A percentile compares a stretch with the other conserved stretches of the same genome.
phyloP scores from a whole-genome alignment of 2,888 invertebrate species.

The Chesias legatella region DNA sequence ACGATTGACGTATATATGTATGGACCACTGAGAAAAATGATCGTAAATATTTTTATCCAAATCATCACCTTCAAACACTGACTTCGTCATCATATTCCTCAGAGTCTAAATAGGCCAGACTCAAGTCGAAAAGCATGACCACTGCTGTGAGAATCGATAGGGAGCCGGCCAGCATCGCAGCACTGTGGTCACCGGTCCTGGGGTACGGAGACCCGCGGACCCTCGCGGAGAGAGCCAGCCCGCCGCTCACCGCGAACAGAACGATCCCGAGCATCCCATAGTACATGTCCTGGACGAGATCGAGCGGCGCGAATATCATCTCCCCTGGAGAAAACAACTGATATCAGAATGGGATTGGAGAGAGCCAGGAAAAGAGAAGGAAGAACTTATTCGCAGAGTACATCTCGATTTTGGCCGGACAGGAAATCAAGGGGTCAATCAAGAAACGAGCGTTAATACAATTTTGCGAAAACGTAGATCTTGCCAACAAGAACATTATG shows the following conservation, averaged over 20 bases:
- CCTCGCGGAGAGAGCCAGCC: conserved; percentile 51
- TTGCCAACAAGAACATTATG: too few species aligned
- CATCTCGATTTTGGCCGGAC: too few species aligned
- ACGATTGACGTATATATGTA: too few species aligned
- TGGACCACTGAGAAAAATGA: too few species aligned
- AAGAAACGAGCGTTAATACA: too few species aligned
- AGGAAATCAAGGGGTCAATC: too few species aligned
- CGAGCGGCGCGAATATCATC: conserved; percentile 66
- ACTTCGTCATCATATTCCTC: conserved; percentile 68
- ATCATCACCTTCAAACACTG: conserved; percentile 54
- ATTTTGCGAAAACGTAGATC: too few species aligned
- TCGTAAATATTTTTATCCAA: conserved; percentile 7
- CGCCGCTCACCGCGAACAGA: conserved; percentile 58
- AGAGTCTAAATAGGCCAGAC: conserved; percentile 68
- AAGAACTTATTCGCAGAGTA: too few species aligned
- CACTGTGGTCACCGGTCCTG: conserved; percentile 54
- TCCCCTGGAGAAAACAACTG: conserved; percentile 61
- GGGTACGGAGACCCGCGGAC: conserved; percentile 41
- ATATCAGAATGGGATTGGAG: conserved; percentile 13
- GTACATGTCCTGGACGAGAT: conserved; percentile 72
- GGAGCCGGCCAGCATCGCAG: conserved; percentile 48
- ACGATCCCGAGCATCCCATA: conserved; percentile 60
- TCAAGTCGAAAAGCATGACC: conserved; percentile 64
- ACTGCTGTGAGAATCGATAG: conserved; percentile 53
- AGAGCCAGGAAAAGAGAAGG: neutral